Conservation (phyloP, 1,140 invertebrate genomes). For the Mercenaria mercenaria region DNA sequence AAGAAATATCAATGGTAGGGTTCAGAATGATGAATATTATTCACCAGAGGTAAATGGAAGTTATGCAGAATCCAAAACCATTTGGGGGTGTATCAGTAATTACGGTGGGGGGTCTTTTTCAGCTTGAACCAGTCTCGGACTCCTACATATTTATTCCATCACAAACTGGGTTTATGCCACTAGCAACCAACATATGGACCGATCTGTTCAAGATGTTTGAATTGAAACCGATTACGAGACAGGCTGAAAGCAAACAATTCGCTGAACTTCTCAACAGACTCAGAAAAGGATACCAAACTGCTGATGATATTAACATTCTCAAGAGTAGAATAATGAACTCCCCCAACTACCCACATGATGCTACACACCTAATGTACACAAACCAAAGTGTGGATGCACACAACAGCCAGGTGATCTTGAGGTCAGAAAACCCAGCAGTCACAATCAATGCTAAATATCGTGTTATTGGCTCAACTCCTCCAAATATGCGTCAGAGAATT, state of each 20-base stretch:
- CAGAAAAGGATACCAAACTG: constrained; percentile 68
- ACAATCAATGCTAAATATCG: constrained; percentile 15
- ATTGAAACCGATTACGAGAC: constrained; percentile 70
- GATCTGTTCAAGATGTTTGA: constrained; percentile 69
- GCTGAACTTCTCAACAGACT: constrained; percentile 72
- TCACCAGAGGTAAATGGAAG: constrained; percentile 47
- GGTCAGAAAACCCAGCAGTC: neutral
- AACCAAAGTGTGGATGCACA: constrained; percentile 41
- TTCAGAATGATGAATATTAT: constrained; percentile 55
- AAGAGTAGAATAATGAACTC: constrained; percentile 6
- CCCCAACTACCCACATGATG: constrained; percentile 9
- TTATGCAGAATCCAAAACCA: constrained; percentile 18
- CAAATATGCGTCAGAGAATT: constrained; percentile 3
- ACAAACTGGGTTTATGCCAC: constrained; percentile 45
- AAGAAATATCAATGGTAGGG: constrained; percentile 69
- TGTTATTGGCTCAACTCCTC: constrained; percentile 19
- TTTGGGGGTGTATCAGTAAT: constrained; percentile 65
- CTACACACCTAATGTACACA: constrained; percentile 27
- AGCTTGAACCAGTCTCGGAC: constrained; percentile 72
- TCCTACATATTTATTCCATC: constrained; percentile 63
- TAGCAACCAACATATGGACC: constrained; percentile 70
- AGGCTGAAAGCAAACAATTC: constrained; percentile 66
- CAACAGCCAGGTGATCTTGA: neutral
- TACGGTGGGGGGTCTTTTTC: constrained; percentile 69
- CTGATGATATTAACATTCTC: constrained; percentile 58